Conservation (phyloP, 2,888 invertebrate species). For the Liodrosophila aerea region DNA sequence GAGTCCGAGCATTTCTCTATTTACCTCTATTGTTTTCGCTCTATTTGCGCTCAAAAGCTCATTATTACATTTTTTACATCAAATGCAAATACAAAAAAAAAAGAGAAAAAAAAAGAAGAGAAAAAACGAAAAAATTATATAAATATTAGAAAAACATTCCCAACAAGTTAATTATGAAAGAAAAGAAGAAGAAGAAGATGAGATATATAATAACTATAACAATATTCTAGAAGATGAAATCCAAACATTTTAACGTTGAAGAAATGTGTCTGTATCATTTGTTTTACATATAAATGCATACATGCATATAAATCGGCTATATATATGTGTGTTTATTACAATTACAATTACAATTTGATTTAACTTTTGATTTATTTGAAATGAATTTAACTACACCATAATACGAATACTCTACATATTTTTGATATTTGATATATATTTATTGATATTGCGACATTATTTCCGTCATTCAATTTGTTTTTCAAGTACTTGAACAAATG, state of each 20-base stretch:
- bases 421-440: slow-evolving; percentile 30
- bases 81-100: slow-evolving; percentile 54
- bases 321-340: slow-evolving; percentile 64
- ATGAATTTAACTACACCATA: slow-evolving; percentile 24
- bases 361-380: slow-evolving; percentile 72
- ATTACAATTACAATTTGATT: slow-evolving; percentile 71
- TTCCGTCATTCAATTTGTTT: slow-evolving; percentile 67
- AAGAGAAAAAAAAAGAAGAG: slow-evolving; percentile 7
- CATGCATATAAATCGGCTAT: slow-evolving; percentile 52
- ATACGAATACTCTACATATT: slow-evolving; percentile 11
- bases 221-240: slow-evolving; percentile 21
- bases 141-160: slow-evolving; percentile 17
- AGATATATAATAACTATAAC: slow-evolving; percentile 23
- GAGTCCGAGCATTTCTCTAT: slow-evolving; percentile 84
- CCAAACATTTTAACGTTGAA: slow-evolving; percentile 54
- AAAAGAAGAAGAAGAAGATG: slow-evolving; percentile 32
- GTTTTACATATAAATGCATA: slow-evolving; percentile 50
- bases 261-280: slow-evolving; percentile 61
- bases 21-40: slow-evolving; percentile 82
- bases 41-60: slow-evolving; percentile 74
- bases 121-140: slow-evolving; percentile 6
- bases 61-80: slow-evolving; percentile 77
- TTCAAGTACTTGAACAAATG: slow-evolving; percentile 33
- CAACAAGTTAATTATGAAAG: slow-evolving; percentile 25
- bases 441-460: slow-evolving; percentile 57